Conservation (phyloP, 2,888 invertebrate genomes). For the Leptinotarsa juncta region DNA sequence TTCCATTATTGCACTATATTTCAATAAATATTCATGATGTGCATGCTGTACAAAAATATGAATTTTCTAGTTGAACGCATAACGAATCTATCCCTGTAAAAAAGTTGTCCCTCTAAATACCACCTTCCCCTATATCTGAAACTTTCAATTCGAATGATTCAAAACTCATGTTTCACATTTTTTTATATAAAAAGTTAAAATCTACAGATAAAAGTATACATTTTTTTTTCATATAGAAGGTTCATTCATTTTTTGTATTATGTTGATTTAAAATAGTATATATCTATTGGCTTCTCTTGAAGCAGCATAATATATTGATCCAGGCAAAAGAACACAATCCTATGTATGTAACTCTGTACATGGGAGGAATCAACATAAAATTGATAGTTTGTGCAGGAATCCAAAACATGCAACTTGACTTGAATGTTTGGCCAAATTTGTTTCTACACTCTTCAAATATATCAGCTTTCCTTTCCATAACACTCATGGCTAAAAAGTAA, state of each 20-base stretch:
- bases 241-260: background rate
- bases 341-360: conserved; percentile 82
- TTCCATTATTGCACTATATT: too few relatives aligned
- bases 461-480: conserved; percentile 79
- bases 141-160: background rate
- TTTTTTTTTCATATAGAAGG: background rate
- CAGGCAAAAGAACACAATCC: conserved; percentile 83
- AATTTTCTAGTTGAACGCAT: too few relatives aligned
- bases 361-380: conserved; percentile 78
- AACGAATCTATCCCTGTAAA: too few relatives aligned
- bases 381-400: conserved; percentile 84
- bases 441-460: conserved; percentile 76
- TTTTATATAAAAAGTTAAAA: background rate
- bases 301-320: conserved; percentile 87
- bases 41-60: too few relatives aligned
- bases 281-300: conserved; percentile 70
- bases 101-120: too few relatives aligned
- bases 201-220: background rate
- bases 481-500: conserved; percentile 74
- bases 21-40: too few relatives aligned
- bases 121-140: too few relatives aligned
- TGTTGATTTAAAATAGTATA: too few relatives aligned
- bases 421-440: conserved; percentile 79
- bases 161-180: background rate
- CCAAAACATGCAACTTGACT: conserved; percentile 86